Evolutionary conservation across 2,888 invertebrate genomes (phyloP), one percentile per base, ranked within the genome.

Genomic region (Oithona nana): DNA sequence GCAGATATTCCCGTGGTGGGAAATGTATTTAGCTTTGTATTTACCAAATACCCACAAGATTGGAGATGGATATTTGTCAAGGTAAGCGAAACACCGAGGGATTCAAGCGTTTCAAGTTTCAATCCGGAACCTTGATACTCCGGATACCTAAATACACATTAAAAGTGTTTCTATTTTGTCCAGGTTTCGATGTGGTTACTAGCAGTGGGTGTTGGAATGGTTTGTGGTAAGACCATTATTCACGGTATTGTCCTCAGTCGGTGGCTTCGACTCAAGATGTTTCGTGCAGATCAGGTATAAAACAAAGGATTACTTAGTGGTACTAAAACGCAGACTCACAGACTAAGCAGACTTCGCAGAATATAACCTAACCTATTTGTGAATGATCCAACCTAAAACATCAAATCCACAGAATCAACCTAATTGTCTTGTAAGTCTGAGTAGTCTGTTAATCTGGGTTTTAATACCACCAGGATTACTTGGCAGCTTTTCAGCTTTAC

Each of bases 1-100:
- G 75, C 75, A 65, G 72, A 71, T 64, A 75, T 76, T 63, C 76
- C 76, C 1, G 71, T 76, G 65, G 73, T 76, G 51, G 76, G 76
- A 2, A 75, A 76, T 68, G 75, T 75, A 63, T 75, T 76, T 68
- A 74, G 76, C 56, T 76, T 77, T 68, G 72, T 76, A 3, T 70
- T 71, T 28, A 76, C 74, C 4, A 73, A 74, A 63, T 77, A 76
- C 65, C 74, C 76, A 39, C 71, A 72, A 3, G 75, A 76, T 64
- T 71, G 71, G 70, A 66, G 69, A n/a, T 73, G 73, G 73, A 67
- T 69, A 49, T 64, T 72, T 29, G 67, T 72, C 26, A 73, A 73
- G 68, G 70, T 69, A 65, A 64, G 54, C 20, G 13, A 29, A 22
- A 39, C 24, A 56, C 24, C n/a, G n/a, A n/a, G n/a, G n/a, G n/a